phyloP scores from a whole-genome alignment of 2,113 vertebrate species.

The Neodon shergylaensis region DNA sequence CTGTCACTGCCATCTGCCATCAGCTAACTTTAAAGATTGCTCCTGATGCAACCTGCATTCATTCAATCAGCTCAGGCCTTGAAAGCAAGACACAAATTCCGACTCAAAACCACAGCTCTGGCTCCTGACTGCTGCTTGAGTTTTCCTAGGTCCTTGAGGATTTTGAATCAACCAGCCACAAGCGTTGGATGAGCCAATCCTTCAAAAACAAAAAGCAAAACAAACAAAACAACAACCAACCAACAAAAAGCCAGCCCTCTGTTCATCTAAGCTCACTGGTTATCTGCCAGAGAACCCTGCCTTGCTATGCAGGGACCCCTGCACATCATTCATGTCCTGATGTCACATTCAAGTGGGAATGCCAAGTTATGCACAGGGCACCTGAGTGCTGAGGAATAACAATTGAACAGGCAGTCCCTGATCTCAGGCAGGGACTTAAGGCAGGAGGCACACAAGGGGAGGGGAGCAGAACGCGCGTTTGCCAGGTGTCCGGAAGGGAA shows the following conservation, averaged over 20 bases:
- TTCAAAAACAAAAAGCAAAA: not conserved
- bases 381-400: not conserved
- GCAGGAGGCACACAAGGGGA: conserved; percentile 9
- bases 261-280: not conserved
- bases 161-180: not conserved
- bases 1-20: not conserved
- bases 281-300: not conserved
- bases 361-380: not conserved
- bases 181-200: not conserved
- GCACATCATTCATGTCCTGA: not conserved
- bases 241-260: not conserved
- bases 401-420: not conserved
- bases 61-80: conserved; percentile 31
- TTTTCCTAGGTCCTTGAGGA: not conserved
- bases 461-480: not conserved
- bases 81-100: not conserved
- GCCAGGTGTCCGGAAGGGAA: not conserved
- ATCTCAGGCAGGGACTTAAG: not conserved
- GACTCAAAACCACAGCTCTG: not conserved
- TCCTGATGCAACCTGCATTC: not conserved
- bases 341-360: not conserved
- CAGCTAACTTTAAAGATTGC: conserved; percentile 15
- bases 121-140: not conserved
- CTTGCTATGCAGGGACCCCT: not conserved
- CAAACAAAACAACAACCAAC: too few species aligned